A percentile compares a stretch with the other conserved stretches of the same genome.
Evolutionary conservation across 2,888 invertebrate genomes (phyloP).

Genomic region (Aspidapion aeneum): DNA sequence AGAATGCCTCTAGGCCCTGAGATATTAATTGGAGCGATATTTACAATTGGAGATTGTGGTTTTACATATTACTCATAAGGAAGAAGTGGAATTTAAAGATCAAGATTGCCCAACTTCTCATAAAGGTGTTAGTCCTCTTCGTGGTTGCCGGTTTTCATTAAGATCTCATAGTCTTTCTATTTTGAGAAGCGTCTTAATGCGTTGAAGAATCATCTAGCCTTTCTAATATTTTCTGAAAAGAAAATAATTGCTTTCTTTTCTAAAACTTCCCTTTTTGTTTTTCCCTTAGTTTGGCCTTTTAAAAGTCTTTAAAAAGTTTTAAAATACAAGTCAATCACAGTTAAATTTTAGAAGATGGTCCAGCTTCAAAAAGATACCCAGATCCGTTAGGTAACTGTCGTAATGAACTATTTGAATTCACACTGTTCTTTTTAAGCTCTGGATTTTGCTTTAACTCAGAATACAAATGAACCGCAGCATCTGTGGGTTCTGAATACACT

Average conservation of each 20-base stretch:
- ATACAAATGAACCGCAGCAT: conserved; percentile 54
- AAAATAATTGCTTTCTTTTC: conserved; percentile 73
- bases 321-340: no score
- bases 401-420: conserved; percentile 48
- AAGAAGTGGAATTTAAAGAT: conserved; percentile 52
- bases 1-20: conserved; percentile 56
- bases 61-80: conserved; percentile 51
- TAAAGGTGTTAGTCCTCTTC: conserved; percentile 47
- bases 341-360: conserved; percentile 31
- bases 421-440: conserved; percentile 32
- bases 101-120: conserved; percentile 56
- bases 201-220: conserved; percentile 69
- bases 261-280: conserved; percentile 61
- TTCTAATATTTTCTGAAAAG: no score
- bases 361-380: conserved; percentile 26
- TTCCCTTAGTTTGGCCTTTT: no score
- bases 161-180: conserved; percentile 73
- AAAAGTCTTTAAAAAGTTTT: no score
- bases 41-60: conserved; percentile 11
- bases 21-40: conserved; percentile 21
- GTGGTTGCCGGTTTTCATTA: conserved; percentile 63
- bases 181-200: conserved; percentile 69
- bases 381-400: conserved; percentile 69
- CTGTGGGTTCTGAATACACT: conserved; percentile 57
- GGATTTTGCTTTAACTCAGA: conserved; percentile 52